Conservation (phyloP, 2,888 invertebrate genomes). For the Caenorhabditis drosophilae region DNA sequence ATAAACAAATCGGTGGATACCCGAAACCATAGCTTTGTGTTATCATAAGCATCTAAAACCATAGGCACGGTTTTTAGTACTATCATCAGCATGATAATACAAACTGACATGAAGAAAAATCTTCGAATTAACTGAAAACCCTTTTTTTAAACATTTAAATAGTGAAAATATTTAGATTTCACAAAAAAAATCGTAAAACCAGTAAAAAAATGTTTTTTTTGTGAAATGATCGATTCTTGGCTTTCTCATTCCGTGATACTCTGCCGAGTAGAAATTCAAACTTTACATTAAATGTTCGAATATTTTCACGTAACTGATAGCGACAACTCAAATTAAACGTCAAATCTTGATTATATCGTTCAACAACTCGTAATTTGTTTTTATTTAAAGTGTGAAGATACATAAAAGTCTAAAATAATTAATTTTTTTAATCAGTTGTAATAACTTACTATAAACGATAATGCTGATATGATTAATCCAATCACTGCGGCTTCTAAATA, state of each 20-base stretch:
- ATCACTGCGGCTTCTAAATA: slow-evolving; percentile 11
- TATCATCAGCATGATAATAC: slow-evolving; percentile 9
- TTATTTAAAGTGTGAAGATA: slow-evolving; percentile 9
- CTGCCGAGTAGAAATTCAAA: no score
- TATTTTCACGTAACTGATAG: slow-evolving; percentile 30
- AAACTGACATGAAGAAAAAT: slow-evolving; percentile 5
- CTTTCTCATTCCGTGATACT: no score
- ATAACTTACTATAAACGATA: not conserved
- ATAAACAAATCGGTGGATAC: slow-evolving; percentile 15
- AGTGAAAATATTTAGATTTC: not conserved
- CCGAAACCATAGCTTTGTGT: slow-evolving; percentile 14
- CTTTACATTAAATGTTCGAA: slow-evolving; percentile 22
- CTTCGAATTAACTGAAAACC: slow-evolving; percentile 19
- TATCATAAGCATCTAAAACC: slow-evolving; percentile 8
- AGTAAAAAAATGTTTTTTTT: no score
- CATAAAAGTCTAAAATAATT: slow-evolving; percentile 5
- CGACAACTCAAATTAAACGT: slow-evolving; percentile 21
- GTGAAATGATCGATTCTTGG: no score
- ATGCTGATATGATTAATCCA: slow-evolving; percentile 1
- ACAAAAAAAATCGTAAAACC: no score
- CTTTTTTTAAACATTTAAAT: not conserved
- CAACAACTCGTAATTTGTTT: slow-evolving; percentile 13
- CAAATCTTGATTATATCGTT: slow-evolving; percentile 14
- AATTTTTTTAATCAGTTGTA: not conserved
- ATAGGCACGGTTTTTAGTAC: slow-evolving; percentile 23